phyloP scores from a whole-genome alignment of 2,113 vertebrate genomes.

The Ptilonorhynchus violaceus region DNA sequence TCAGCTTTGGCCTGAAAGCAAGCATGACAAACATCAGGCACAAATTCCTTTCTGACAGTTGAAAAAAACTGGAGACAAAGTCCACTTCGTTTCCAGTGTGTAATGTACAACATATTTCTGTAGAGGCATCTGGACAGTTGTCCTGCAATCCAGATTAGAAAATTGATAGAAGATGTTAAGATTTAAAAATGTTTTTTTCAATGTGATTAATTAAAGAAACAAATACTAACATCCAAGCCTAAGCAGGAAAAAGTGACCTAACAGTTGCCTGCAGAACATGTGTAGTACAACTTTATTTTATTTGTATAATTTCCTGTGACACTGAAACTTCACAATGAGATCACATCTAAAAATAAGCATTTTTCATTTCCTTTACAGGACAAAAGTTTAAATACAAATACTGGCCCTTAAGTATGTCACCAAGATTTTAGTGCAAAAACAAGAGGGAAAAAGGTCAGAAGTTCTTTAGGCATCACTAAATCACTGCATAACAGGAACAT shows the following conservation, averaged over 20 bases:
- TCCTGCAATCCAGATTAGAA: not conserved
- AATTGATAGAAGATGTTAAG: not conserved
- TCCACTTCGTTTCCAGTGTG: not conserved
- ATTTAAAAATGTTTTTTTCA: not conserved
- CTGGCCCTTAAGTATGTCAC: not conserved
- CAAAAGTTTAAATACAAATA: conserved; percentile 11
- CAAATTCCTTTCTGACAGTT: not conserved
- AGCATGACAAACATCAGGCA: not conserved
- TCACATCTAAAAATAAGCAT: conserved; percentile 36
- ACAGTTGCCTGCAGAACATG: not conserved
- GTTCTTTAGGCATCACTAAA: not conserved
- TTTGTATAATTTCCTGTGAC: conserved; percentile 33
- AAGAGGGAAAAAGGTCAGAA: not conserved
- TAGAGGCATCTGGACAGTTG: not conserved
- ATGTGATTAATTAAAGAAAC: not conserved
- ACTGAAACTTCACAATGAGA: conserved; percentile 31
- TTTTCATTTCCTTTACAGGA: conserved; percentile 40
- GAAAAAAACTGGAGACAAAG: not conserved
- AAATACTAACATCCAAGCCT: not conserved
- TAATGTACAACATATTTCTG: not conserved
- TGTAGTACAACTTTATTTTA: conserved; percentile 8
- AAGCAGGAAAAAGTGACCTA: conserved; percentile 9
- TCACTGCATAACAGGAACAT: not conserved
- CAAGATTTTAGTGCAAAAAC: conserved; percentile 13
- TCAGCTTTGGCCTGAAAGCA: not conserved